Conservation (phyloP, 2,888 invertebrate species). For the Mesorhabditis belari region DNA sequence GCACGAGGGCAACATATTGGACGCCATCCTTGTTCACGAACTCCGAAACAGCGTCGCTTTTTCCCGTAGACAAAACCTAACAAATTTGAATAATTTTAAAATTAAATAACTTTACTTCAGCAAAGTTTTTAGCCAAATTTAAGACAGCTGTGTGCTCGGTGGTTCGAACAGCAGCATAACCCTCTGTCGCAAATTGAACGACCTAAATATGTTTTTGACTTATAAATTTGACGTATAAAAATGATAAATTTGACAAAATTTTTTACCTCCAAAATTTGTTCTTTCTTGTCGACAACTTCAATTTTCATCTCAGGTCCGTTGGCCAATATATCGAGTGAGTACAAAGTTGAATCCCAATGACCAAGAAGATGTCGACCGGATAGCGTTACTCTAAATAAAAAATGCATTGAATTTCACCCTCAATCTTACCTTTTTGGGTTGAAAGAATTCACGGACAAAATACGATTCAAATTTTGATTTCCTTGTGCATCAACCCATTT, state of each 20-base stretch:
- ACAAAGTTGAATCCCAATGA: neutral
- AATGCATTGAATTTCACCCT: neutral
- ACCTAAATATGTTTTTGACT: neutral
- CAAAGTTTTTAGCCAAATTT: neutral
- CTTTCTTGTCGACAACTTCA: neutral
- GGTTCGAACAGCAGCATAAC: neutral
- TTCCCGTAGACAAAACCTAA: too few species aligned
- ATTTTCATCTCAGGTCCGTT: neutral
- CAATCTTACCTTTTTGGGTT: neutral
- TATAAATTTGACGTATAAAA: too few species aligned
- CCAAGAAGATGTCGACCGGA: neutral
- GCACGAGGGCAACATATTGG: slow-evolving; percentile 1
- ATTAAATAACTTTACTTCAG: neutral
- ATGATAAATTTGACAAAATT: neutral
- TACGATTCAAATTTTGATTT: neutral
- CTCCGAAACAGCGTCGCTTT: neutral
- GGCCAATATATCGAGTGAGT: neutral
- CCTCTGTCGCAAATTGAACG: neutral
- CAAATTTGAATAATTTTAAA: neutral
- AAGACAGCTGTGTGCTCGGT: neutral
- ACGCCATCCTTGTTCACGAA: neutral
- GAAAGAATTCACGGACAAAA: neutral
- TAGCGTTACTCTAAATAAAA: neutral
- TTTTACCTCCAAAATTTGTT: neutral
- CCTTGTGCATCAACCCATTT: neutral